These are phyloP conservation scores for Spatulosminthurus flaviceps DNA, from an alignment of 2,888 invertebrate species.

Conservation along the genomic window DNA sequence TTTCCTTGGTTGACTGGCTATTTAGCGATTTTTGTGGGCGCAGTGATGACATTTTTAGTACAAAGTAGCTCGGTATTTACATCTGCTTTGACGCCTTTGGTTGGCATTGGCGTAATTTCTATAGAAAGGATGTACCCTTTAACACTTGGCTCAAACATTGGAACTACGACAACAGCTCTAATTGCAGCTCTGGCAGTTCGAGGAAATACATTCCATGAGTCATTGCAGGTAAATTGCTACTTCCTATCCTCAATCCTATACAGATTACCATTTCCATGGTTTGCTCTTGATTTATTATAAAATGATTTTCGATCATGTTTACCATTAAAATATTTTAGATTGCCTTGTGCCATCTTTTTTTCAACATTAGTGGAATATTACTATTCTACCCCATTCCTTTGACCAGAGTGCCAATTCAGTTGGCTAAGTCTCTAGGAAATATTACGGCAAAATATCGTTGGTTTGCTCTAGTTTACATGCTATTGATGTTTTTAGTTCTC, in stretches of 20 bases:
- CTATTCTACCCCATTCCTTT: constrained; percentile 70
- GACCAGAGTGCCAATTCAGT: constrained; percentile 68
- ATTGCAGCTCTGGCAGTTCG: constrained; percentile 68
- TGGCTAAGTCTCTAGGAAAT: constrained; percentile 69
- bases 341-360: constrained; percentile 71
- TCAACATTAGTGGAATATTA: constrained; percentile 70
- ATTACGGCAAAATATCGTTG: constrained; percentile 67
- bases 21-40: constrained; percentile 69
- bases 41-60: constrained; percentile 70
- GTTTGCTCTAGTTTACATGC: constrained; percentile 69
- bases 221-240: constrained; percentile 60
- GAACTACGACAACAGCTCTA: constrained; percentile 71
- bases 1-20: constrained; percentile 69
- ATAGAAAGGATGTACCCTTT: constrained; percentile 67
- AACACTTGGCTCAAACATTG: constrained; percentile 66
- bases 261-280: too few species aligned
- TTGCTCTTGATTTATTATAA: too few species aligned
- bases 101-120: constrained; percentile 70
- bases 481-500: constrained; percentile 66
- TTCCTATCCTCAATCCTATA: too few species aligned
- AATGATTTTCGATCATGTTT: too few species aligned
- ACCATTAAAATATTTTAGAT: constrained; percentile 66
- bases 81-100: constrained; percentile 71
- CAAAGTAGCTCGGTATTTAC: constrained; percentile 72
- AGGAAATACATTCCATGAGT: constrained; percentile 64